Percentiles rank a stretch among this genome's conserved stretches.
Conservation (phyloP, 2,888 invertebrate species). For the Physocephala rufipes region DNA sequence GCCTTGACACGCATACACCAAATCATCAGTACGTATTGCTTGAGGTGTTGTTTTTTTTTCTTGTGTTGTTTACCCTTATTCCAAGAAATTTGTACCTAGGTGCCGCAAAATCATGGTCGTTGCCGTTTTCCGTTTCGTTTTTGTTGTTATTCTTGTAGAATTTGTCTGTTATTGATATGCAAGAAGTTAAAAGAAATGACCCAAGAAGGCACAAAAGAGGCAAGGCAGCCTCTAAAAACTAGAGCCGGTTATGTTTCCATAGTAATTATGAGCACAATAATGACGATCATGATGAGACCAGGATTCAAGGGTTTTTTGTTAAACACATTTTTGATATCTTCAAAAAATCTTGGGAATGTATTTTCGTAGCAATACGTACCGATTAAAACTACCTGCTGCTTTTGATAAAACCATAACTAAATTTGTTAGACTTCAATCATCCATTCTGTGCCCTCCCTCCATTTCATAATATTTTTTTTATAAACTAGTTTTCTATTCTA, state of each 20-base stretch:
- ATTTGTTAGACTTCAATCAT: neutral
- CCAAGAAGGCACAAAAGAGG: constrained; percentile 10
- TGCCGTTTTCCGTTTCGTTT: constrained; percentile 26
- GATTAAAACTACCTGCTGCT: constrained; percentile 17
- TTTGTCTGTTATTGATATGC: constrained; percentile 26
- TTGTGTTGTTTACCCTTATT: constrained; percentile 49
- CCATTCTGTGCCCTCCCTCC: too few relatives aligned
- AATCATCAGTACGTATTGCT: constrained; percentile 16
- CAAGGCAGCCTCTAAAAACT: neutral
- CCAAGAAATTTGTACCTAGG: constrained; percentile 59
- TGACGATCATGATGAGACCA: neutral
- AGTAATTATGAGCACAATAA: neutral
- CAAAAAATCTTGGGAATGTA: constrained; percentile 3
- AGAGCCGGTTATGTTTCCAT: neutral
- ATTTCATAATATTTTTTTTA: neutral
- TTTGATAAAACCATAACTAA: neutral
- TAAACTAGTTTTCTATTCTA: constrained; percentile 20
- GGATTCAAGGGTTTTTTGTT: constrained; percentile 6
- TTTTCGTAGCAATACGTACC: neutral
- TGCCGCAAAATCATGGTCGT: constrained; percentile 46
- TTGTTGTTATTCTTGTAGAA: constrained; percentile 26
- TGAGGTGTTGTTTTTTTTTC: neutral
- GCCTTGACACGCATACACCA: constrained; percentile 29
- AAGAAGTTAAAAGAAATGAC: constrained; percentile 2
- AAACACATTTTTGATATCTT: constrained; percentile 12